Percentiles rank a stretch among this genome's conserved stretches.
phyloP scores from a whole-genome alignment of 35 echinoderm and acorn worm species.

The Lytechinus variegatus region DNA sequence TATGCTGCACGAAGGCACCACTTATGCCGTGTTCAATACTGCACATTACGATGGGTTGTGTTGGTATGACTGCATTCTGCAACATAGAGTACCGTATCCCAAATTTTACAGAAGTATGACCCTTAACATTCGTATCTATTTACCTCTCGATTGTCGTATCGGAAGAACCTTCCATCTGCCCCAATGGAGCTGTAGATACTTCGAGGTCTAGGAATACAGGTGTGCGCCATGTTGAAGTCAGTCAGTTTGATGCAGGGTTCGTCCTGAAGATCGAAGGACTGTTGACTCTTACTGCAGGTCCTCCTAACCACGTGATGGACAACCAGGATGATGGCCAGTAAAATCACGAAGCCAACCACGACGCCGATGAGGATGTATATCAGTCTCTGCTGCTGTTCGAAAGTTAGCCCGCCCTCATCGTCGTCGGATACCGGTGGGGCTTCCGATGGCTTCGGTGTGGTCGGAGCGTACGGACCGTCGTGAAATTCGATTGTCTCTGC shows the following conservation, averaged over 20 bases:
- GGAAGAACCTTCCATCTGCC: conserved; percentile 58
- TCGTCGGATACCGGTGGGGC: neutral
- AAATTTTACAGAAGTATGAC: too few relatives aligned
- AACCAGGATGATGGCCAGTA: conserved; percentile 64
- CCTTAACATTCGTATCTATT: neutral
- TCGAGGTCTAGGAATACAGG: conserved; percentile 83
- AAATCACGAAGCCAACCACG: conserved; percentile 60
- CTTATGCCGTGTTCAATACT: too few relatives aligned
- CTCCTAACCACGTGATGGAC: conserved; percentile 64
- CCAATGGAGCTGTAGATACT: conserved; percentile 80
- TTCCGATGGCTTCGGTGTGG: neutral
- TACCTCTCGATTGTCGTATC: conserved; percentile 53
- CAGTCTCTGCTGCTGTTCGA: conserved; percentile 68
- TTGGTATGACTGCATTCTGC: too few relatives aligned
- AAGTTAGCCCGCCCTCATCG: conserved; percentile 43
- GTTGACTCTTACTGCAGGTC: conserved; percentile 48
- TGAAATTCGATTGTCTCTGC: conserved; percentile 19
- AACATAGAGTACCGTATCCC: too few relatives aligned
- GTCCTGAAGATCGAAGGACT: conserved; percentile 70
- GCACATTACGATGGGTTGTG: too few relatives aligned
- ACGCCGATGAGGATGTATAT: conserved; percentile 83
- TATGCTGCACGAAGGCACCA: too few relatives aligned
- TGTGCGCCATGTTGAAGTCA: conserved; percentile 97
- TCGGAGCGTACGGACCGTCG: conserved; percentile 4
- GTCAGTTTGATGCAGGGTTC: conserved; percentile 83